phyloP scores from a whole-genome alignment of 2,888 invertebrate genomes.

The Catocala nupta region DNA sequence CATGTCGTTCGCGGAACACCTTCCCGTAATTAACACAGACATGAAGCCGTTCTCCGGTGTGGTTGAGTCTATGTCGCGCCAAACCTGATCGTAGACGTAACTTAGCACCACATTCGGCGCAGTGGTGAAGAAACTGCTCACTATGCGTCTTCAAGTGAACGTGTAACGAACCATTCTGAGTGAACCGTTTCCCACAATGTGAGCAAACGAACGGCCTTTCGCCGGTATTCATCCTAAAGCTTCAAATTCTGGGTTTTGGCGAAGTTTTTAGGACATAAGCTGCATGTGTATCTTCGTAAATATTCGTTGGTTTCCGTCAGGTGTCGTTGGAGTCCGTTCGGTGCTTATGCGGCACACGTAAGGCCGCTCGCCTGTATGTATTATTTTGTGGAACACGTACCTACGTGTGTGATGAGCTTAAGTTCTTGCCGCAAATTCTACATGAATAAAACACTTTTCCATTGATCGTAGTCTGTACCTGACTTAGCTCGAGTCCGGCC shows the following conservation, averaged over 20 bases:
- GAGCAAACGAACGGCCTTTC: constrained; percentile 87
- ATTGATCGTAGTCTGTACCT: constrained; percentile 73
- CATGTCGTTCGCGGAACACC: constrained; percentile 87
- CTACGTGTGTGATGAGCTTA: constrained; percentile 89
- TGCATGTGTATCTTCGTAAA: constrained; percentile 87
- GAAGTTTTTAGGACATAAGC: constrained; percentile 86
- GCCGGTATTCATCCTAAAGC: constrained; percentile 88
- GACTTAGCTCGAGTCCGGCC: constrained; percentile 67
- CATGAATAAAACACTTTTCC: constrained; percentile 87
- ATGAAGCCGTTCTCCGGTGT: constrained; percentile 89
- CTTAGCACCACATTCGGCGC: constrained; percentile 88
- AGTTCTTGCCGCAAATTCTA: constrained; percentile 85
- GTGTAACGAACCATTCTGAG: constrained; percentile 89
- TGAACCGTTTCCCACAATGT: constrained; percentile 89
- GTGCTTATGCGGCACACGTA: constrained; percentile 90
- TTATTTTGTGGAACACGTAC: constrained; percentile 88
- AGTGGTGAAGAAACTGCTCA: constrained; percentile 85
- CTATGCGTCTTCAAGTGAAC: constrained; percentile 88
- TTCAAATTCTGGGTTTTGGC: constrained; percentile 88
- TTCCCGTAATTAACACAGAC: constrained; percentile 87
- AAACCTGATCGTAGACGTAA: constrained; percentile 88
- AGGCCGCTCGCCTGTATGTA: constrained; percentile 89
- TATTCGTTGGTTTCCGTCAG: constrained; percentile 89
- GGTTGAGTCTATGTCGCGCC: constrained; percentile 86
- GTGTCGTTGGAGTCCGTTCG: constrained; percentile 89